Base-by-base conservation (phyloP, 2,113 vertebrate species). In the Pterocles burchelli region DNA sequence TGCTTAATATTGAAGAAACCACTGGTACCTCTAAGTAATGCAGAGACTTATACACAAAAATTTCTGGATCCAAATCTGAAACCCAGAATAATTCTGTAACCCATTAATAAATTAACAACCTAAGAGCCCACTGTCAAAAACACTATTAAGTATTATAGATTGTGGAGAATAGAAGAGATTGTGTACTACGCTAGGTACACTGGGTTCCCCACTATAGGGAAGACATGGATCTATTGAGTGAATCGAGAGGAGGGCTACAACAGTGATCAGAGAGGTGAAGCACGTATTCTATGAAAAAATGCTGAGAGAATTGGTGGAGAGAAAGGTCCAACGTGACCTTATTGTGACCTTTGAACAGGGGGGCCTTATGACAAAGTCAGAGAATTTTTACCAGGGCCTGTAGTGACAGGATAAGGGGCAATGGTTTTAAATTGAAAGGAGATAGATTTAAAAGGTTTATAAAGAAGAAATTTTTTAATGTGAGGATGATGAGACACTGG, bases 281-380 rank as follows among this genome's bases (percentile, higher is more conserved):
- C 20, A 48, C 4, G 3, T 55, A 9, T 72, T 38, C 46, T 71
- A 1, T 24, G 36, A 72, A 62, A 22, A 62, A 88, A 36, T 2
- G 3, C 3, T 49, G 16, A 52, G 13, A 80, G 8, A 76, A 49
- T 0, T 41, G 3, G 0, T 70, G 15, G 65, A 59, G 3, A 59
- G 33, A 43, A 28, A 3, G 25, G 2, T 71, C 16, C 1, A 2
- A 11, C 7, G 4, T 20, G 21, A 63, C 14, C 5, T 55, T 71
- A 43, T 46, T 71, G 11, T 24, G 18, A 7, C 10, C 13, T 76
- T 79, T 80, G 14, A 66, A 2, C 6, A 22, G 2, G 1, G 1
- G 1, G 1, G 1, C 1, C 18, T 62, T 91, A 28, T 43, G 63
- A 38, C 24, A 68, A 58, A 67, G 26, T 16, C 1, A 0, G 2